Evolutionary conservation across 2,888 invertebrate species (phyloP).

Genomic region (Nezara viridula): DNA sequence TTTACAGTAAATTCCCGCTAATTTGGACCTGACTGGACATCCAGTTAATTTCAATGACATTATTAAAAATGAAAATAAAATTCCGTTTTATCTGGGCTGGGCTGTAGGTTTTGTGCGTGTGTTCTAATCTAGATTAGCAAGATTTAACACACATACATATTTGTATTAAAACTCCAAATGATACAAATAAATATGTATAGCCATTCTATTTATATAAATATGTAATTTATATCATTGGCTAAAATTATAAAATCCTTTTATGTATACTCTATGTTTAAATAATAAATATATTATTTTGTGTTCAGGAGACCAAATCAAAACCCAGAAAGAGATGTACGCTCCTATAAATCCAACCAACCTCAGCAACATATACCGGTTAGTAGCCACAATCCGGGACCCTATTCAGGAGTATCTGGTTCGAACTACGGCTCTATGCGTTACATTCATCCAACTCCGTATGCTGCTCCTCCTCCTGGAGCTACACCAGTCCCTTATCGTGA

Average conservation of each 20-base stretch:
- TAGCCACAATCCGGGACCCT: conserved; percentile 60
- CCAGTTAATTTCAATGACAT: too few species aligned
- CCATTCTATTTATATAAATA: too few species aligned
- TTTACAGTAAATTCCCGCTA: too few species aligned
- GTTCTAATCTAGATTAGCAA: too few species aligned
- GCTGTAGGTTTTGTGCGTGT: too few species aligned
- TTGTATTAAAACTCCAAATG: too few species aligned
- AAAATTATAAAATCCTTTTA: background rate
- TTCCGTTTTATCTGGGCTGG: too few species aligned
- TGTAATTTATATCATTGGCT: background rate
- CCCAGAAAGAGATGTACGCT: conserved; percentile 56
- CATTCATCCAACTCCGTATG: conserved; percentile 61
- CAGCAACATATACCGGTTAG: conserved; percentile 62
- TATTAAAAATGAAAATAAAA: too few species aligned
- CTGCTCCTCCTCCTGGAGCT: conserved; percentile 59
- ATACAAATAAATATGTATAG: too few species aligned
- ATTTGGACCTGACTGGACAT: too few species aligned
- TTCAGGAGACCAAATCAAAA: conserved; percentile 54
- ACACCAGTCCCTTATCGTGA: conserved; percentile 61
- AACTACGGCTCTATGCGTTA: conserved; percentile 63
- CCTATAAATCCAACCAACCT: conserved; percentile 63
- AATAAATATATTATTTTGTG: background rate
- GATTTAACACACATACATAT: too few species aligned
- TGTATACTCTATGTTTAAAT: background rate
- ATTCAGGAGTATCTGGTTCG: conserved; percentile 56